Evolutionary conservation across 2,888 invertebrate genomes (phyloP).

Genomic region (Drosophila recens): DNA sequence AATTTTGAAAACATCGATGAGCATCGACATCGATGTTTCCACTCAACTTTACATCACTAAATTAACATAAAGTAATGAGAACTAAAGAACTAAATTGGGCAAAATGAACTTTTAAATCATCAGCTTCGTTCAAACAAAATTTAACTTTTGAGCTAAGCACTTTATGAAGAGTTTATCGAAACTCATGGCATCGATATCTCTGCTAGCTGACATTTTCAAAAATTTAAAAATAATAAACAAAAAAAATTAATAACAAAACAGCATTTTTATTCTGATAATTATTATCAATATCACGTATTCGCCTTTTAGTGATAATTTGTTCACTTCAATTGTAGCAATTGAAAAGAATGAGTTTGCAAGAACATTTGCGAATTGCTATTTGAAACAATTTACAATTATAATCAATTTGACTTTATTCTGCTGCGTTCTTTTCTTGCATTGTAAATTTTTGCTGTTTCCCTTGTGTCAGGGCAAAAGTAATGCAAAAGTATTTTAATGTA

Average conservation of each 20-base stretch:
- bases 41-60: too few relatives aligned
- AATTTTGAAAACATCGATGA: too few relatives aligned
- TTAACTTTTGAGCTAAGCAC: background rate
- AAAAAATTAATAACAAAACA: background rate
- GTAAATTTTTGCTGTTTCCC: conserved; percentile 57
- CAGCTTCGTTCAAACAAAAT: background rate
- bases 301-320: too few relatives aligned
- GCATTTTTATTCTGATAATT: too few relatives aligned
- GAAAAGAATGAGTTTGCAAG: conserved; percentile 2
- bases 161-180: background rate
- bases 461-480: conserved; percentile 43
- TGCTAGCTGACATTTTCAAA: background rate
- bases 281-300: too few relatives aligned
- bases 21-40: too few relatives aligned
- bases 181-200: background rate
- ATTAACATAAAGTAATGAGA: too few relatives aligned
- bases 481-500: conserved; percentile 68
- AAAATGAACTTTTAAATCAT: too few relatives aligned
- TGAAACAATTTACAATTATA: conserved; percentile 76
- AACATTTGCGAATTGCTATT: conserved; percentile 19
- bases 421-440: conserved; percentile 48
- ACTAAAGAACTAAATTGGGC: background rate
- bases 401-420: conserved; percentile 65
- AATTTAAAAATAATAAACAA: background rate
- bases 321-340: conserved; percentile 1